Evolutionary conservation across 2,797 vertebrate genomes (phyloP).

Genomic region (Acanthurus tractus): DNA sequence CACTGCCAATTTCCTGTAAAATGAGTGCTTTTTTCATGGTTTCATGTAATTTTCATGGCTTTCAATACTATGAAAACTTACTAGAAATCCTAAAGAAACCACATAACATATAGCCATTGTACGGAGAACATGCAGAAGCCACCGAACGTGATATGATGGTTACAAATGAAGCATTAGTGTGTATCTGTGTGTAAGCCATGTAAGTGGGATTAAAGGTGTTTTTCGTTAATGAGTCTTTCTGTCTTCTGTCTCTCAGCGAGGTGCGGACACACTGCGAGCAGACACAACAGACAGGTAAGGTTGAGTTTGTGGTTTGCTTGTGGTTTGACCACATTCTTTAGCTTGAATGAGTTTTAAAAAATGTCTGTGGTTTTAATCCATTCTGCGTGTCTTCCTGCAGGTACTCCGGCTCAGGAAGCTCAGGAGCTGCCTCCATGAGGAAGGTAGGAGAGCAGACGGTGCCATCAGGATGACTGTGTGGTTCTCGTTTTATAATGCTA

Average conservation of each 20-base stretch:
- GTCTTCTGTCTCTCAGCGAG: conserved; percentile 64
- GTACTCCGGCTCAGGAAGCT: conserved; percentile 82
- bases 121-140: neutral
- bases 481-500: neutral
- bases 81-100: neutral
- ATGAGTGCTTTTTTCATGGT: neutral
- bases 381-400: conserved; percentile 55
- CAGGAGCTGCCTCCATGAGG: conserved; percentile 82
- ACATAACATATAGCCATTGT: neutral
- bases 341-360: conserved; percentile 14
- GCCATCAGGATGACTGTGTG: neutral
- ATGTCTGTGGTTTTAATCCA: conserved; percentile 29
- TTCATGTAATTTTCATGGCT: too few relatives aligned
- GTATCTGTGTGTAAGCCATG: neutral
- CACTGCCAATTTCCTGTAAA: neutral
- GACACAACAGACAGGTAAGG: conserved; percentile 81
- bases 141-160: neutral
- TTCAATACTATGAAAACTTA: too few relatives aligned
- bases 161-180: neutral
- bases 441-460: conserved; percentile 67
- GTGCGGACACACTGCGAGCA: conserved; percentile 78
- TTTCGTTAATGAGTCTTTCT: conserved; percentile 25
- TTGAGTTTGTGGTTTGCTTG: conserved; percentile 17
- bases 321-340: conserved; percentile 12
- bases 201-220: too few relatives aligned